phyloP scores from a whole-genome alignment of 2,797 vertebrate species.

The Enteromius anoplus region DNA sequence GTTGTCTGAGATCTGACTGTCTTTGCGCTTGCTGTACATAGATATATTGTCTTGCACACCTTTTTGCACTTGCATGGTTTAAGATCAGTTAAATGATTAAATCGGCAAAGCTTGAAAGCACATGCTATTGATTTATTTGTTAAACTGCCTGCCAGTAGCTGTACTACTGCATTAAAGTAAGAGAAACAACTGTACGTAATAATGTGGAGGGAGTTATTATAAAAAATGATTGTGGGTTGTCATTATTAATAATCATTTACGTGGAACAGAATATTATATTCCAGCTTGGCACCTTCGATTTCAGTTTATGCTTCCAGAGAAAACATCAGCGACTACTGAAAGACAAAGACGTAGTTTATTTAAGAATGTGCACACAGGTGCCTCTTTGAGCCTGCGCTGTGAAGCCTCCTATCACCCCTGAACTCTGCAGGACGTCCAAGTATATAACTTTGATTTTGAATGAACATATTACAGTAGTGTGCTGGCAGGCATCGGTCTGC shows the following conservation, averaged over 20 bases:
- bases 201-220: neutral
- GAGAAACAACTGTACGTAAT: neutral
- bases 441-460: neutral
- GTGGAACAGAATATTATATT: neutral
- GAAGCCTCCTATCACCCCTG: neutral
- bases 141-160: neutral
- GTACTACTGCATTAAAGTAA: neutral
- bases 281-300: neutral
- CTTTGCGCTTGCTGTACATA: no score
- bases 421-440: neutral
- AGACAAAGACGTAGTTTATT: neutral
- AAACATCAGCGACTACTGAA: neutral
- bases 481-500: neutral
- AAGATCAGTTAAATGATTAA: no score
- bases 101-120: no score
- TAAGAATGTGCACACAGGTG: neutral
- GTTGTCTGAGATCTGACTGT: no score
- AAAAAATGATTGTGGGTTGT: neutral
- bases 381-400: neutral
- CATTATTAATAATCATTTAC: neutral
- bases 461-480: constrained; percentile 6
- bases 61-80: no score
- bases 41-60: no score
- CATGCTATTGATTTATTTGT: neutral
- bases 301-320: neutral